These are phyloP conservation scores for Acrocephalus scirpaceus DNA, from an alignment of 2,797 vertebrate species.

Conservation along the genomic window DNA sequence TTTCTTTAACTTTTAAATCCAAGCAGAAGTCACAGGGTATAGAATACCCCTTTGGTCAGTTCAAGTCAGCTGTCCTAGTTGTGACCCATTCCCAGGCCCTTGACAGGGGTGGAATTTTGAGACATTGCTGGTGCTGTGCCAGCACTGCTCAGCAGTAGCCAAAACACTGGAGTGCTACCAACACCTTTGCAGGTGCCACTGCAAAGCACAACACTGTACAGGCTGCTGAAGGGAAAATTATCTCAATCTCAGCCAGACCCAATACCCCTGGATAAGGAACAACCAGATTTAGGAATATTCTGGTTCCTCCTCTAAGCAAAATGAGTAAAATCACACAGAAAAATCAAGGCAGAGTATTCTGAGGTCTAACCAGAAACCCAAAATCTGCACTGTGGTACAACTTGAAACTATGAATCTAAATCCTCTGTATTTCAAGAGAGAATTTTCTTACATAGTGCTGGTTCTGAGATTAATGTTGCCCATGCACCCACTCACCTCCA, in stretches of 20 bases:
- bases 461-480: background rate
- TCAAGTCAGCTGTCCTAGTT: background rate
- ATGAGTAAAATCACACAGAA: background rate
- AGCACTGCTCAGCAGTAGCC: fast-evolving
- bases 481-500: background rate
- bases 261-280: background rate
- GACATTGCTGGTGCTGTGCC: background rate
- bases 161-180: background rate
- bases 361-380: background rate
- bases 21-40: background rate
- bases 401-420: background rate
- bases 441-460: background rate
- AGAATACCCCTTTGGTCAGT: background rate
- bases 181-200: background rate
- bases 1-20: background rate
- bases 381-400: background rate
- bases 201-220: background rate
- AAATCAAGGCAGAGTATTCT: background rate
- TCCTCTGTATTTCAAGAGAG: background rate
- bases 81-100: background rate
- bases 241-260: background rate
- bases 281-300: background rate
- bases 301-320: background rate
- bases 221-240: background rate
- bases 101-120: background rate